Percentiles rank a stretch among this genome's conserved stretches.
phyloP scores from a whole-genome alignment of 2,113 vertebrate species.

The Willisornis vidua region DNA sequence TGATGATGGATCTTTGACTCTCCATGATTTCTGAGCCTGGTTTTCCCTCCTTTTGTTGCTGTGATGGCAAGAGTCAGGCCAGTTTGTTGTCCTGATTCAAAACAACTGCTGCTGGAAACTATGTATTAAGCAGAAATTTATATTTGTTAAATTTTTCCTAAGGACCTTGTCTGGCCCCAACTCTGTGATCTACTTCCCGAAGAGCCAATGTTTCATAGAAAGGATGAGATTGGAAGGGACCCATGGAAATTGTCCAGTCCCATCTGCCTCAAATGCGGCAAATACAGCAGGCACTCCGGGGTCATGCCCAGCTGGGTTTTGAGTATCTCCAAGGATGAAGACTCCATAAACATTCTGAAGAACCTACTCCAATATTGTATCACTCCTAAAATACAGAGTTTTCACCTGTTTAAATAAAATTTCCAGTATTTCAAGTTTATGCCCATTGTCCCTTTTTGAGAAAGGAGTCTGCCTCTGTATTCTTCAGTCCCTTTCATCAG shows the following conservation, averaged over 20 bases:
- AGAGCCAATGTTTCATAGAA: not conserved
- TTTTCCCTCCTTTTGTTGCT: not conserved
- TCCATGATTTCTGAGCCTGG: not conserved
- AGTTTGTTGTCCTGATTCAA: not conserved
- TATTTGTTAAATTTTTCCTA: not conserved
- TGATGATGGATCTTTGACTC: not conserved
- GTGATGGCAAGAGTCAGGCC: not conserved
- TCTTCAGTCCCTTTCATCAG: not conserved
- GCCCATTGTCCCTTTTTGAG: not conserved
- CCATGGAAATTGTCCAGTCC: not conserved
- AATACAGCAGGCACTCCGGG: not conserved
- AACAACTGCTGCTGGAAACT: not conserved
- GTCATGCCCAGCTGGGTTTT: not conserved
- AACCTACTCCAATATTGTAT: not conserved
- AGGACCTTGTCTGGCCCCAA: not conserved
- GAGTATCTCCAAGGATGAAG: not conserved
- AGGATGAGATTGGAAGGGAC: not conserved
- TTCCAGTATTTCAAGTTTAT: not conserved
- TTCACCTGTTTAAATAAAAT: not conserved
- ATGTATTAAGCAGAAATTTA: not conserved
- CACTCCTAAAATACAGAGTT: not conserved
- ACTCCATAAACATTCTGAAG: not conserved
- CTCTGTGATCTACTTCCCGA: not conserved
- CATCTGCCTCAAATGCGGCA: accelerated
- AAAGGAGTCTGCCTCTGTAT: not conserved